These are phyloP conservation scores for Steinernema khuongi DNA, from an alignment of 1,140 invertebrate genomes.

Conservation along the genomic window DNA sequence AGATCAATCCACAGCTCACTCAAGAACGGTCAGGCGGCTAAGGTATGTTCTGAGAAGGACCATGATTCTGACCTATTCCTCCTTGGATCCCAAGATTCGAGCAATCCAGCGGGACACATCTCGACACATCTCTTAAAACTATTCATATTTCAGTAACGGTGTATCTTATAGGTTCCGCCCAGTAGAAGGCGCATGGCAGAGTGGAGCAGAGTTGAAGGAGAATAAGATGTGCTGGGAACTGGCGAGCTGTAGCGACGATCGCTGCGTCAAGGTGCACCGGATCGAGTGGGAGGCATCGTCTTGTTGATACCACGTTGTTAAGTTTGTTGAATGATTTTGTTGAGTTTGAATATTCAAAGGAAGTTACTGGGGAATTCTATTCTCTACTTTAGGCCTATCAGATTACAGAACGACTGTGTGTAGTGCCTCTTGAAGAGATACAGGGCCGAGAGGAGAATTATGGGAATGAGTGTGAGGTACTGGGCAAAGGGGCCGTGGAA, in stretches of 20 bases:
- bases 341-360: not conserved
- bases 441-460: not conserved
- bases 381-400: not conserved
- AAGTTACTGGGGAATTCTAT: too few species aligned
- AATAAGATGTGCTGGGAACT: not conserved
- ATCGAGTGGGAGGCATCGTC: not conserved
- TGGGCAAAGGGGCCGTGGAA: not conserved
- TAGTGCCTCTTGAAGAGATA: not conserved
- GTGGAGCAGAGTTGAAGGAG: not conserved
- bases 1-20: not conserved
- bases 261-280: not conserved
- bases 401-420: not conserved
- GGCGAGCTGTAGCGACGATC: conserved; percentile 2
- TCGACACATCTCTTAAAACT: not conserved
- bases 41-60: too few species aligned
- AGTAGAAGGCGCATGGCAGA: not conserved
- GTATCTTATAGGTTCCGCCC: conserved; percentile 1
- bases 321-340: too few species aligned
- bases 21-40: not conserved
- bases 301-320: too few species aligned
- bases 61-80: too few species aligned
- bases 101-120: not conserved
- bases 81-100: not conserved
- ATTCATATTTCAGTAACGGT: not conserved
- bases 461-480: not conserved